Conservation (phyloP, 2,888 invertebrate species). For the Notocelia uddmanniana region DNA sequence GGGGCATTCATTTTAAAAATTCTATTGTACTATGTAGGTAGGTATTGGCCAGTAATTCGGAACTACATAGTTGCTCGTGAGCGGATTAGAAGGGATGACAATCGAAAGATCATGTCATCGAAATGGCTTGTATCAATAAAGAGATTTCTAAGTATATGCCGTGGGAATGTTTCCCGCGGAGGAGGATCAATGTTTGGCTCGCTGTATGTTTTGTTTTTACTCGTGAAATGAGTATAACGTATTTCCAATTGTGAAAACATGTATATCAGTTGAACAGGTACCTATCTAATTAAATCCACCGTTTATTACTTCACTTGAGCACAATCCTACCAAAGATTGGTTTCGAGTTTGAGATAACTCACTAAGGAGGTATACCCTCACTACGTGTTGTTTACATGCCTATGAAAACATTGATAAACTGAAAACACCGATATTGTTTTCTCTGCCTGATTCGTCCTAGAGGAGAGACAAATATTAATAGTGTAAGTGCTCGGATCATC, state of each 20-base stretch:
- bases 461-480: no score
- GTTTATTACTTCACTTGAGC: no score
- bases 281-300: no score
- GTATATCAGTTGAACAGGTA: no score
- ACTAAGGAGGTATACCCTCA: no score
- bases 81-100: neutral
- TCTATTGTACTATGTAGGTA: no score
- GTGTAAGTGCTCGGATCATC: no score
- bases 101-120: conserved; percentile 2
- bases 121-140: conserved; percentile 1
- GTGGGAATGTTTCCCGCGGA: neutral
- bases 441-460: no score
- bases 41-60: neutral
- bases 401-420: neutral
- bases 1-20: no score
- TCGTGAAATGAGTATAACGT: neutral
- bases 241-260: neutral
- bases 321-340: neutral
- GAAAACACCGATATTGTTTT: neutral
- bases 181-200: neutral
- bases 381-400: neutral
- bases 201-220: neutral
- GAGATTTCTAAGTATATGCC: neutral
- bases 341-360: neutral
- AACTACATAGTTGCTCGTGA: neutral